A percentile compares a stretch with the other conserved stretches of the same genome.
These are phyloP conservation scores for Aramus guarauna DNA, from an alignment of 2,113 vertebrate species.

Conservation along the genomic window DNA sequence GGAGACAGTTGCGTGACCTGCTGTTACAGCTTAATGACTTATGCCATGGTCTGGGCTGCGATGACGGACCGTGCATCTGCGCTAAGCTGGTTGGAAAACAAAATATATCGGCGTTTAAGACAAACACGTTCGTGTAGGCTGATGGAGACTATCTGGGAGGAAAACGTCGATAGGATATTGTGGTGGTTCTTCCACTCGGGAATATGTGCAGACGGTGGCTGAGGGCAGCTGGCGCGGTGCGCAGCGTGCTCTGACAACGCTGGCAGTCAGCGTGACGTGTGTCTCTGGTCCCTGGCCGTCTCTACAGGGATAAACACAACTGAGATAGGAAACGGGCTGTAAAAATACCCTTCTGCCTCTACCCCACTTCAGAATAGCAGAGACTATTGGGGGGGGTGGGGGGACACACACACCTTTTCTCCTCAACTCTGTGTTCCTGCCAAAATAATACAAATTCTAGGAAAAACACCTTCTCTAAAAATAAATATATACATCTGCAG, in stretches of 20 bases:
- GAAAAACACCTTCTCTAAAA: slow-evolving; percentile 26
- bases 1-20: background rate
- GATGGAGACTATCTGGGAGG: background rate
- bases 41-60: background rate
- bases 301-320: background rate
- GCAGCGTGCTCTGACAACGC: background rate
- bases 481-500: background rate
- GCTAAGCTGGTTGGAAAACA: background rate
- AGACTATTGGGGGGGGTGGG: background rate
- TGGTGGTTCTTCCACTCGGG: background rate
- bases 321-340: background rate
- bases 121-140: background rate
- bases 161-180: background rate
- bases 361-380: background rate
- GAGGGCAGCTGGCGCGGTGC: background rate
- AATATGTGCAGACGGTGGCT: background rate
- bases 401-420: background rate
- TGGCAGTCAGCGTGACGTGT: background rate
- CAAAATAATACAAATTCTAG: background rate
- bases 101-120: background rate
- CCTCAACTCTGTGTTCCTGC: background rate
- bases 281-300: background rate
- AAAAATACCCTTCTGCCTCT: background rate
- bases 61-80: background rate
- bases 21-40: background rate